Evolutionary conservation across 2,113 vertebrate species (phyloP), one percentile per base, ranked within the genome.

Genomic region (Apteryx owenii): DNA sequence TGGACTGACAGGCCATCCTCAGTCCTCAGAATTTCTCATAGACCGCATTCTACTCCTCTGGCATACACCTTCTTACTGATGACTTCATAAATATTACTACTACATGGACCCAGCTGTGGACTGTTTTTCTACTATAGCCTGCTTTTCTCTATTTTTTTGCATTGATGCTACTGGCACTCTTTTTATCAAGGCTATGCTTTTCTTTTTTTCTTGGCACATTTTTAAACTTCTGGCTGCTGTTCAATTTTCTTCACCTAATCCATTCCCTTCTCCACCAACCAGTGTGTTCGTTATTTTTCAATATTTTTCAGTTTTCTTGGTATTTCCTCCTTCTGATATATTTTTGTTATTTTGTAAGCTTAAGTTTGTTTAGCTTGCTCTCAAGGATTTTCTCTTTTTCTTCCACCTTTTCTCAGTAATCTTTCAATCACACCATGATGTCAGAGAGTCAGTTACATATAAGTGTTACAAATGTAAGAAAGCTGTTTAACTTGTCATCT

Each of bases 391-490:
- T 50, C 4, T 65, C 5, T 51, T 89, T 90, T 86, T 77, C 38
- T 78, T 62, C 15, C 42, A 36, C 10, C 5, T 64, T 83, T 85
- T 69, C 53, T 81, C 48, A 81, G 12, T 36, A 88, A 62, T 53
- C 69, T 95, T 97, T 90, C 50, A 72, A 15, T 73, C 61, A 64
- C 36, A 69, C 22, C 26, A 40, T 4, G 53, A 75, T 87, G 42
- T 78, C 42, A 82, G 62, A 48, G 90, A 84, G 31, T n/a, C 76
- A 88, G 44, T 73, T 88, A 83, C 4, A 22, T 70, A 54, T 70
- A 65, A 88, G 54, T 36, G 33, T 77, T 92, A 86, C 54, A 80
- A 93, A 86, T 23, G 7, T 42, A 94, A 75, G n/a, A 58, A 56
- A 79, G 25, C 8, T 54, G 33, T 82, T 94, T 93, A 95, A 86